A percentile compares a stretch with the other conserved stretches of the same genome.
phyloP scores from a whole-genome alignment of 1,140 invertebrate genomes.

The Dendroctonus ponderosae region DNA sequence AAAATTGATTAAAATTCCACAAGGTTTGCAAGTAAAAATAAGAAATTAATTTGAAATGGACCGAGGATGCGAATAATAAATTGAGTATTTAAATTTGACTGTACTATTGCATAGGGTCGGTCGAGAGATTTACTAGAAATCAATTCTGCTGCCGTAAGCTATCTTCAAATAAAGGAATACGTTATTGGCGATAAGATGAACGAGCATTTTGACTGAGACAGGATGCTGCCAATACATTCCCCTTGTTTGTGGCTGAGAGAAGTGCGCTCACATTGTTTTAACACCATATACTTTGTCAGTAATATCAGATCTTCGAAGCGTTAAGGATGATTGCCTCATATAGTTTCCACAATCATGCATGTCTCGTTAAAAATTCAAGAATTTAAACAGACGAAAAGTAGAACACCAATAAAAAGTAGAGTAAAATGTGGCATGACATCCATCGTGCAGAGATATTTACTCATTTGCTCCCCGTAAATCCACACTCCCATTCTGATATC shows the following conservation, averaged over 20 bases:
- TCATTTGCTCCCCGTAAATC: conserved; percentile 31
- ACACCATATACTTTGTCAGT: too few relatives aligned
- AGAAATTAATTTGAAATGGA: neutral
- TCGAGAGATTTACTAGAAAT: conserved; percentile 44
- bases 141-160: conserved; percentile 44
- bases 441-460: conserved; percentile 28
- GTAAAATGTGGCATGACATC: conserved; percentile 21
- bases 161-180: conserved; percentile 42
- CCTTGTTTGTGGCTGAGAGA: conserved; percentile 4
- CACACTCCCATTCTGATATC: conserved; percentile 29
- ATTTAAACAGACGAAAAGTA: conserved; percentile 14
- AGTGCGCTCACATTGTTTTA: too few relatives aligned
- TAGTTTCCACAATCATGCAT: too few relatives aligned
- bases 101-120: conserved; percentile 31
- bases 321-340: too few relatives aligned
- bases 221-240: conserved; percentile 14
- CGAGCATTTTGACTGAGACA: conserved; percentile 40
- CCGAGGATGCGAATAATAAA: neutral
- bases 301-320: too few relatives aligned
- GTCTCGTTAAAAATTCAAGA: conserved; percentile 2
- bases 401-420: conserved; percentile 11
- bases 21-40: too few relatives aligned
- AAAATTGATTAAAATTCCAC: too few relatives aligned
- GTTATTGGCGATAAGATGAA: conserved; percentile 46
- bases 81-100: conserved; percentile 5